Conservation (phyloP, 2,888 invertebrate species). For the Hirudinaria manillensis region DNA sequence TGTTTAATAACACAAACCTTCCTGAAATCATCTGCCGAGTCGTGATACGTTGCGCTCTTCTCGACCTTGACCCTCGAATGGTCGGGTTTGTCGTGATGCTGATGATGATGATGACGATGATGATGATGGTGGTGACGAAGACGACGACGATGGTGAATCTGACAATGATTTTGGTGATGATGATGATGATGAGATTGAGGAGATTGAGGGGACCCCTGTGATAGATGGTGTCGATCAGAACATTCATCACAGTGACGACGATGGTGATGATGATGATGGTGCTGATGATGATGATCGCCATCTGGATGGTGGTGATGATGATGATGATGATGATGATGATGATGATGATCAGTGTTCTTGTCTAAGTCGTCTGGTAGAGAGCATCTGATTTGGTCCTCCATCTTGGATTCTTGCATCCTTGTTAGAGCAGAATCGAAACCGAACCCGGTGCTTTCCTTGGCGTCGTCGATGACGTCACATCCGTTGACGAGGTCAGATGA, state of each 20-base stretch:
- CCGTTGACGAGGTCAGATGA: too few relatives aligned
- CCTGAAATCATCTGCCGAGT: too few relatives aligned
- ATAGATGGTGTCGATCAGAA: neutral
- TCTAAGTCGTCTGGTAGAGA: conserved; percentile 64
- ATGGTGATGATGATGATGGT: conserved; percentile 1
- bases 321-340: conserved; percentile 16
- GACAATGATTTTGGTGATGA: neutral
- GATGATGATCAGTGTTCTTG: neutral
- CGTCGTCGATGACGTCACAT: too few relatives aligned
- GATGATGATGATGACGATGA: neutral
- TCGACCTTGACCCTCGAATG: neutral
- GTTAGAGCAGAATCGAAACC: conserved; percentile 84
- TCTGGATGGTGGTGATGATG: neutral
- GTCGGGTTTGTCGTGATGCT: neutral
- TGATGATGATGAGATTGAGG: neutral
- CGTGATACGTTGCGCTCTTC: too few relatives aligned
- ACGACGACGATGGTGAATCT: neutral
- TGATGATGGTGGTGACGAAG: neutral
- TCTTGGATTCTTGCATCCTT: conserved; percentile 83
- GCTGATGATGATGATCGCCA: neutral
- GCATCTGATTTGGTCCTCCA: conserved; percentile 96
- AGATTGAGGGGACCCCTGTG: neutral
- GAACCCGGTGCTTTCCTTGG: neutral
- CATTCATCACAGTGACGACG: neutral
- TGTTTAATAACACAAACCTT: too few relatives aligned